Conservation (phyloP, 23 tunicate genomes). For the Halocynthia roretzi region DNA sequence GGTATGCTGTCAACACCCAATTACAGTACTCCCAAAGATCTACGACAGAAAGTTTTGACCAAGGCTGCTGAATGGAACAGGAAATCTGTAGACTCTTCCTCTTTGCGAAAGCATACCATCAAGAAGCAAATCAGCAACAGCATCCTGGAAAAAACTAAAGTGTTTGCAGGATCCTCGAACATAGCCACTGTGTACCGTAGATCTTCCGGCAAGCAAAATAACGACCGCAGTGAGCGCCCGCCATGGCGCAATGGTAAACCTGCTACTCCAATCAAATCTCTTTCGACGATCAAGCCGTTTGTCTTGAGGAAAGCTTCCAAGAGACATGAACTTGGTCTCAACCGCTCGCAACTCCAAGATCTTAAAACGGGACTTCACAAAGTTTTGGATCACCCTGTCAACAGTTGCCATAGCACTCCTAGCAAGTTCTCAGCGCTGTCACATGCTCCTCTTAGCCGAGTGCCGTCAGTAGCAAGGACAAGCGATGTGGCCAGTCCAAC, state of each 20-base stretch:
- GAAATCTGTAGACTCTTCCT: conserved; percentile 6
- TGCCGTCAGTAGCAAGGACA: conserved; percentile 29
- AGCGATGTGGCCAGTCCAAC: conserved; percentile 30
- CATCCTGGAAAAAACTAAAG: conserved; percentile 52
- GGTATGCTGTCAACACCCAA: conserved; percentile 4
- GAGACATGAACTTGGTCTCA: conserved; percentile 64
- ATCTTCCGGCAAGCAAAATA: conserved; percentile 15
- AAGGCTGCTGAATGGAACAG: conserved; percentile 44
- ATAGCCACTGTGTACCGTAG: conserved; percentile 45
- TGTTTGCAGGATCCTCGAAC: conserved; percentile 34
- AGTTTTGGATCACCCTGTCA: conserved; percentile 44
- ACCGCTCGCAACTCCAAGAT: conserved; percentile 50
- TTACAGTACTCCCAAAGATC: conserved; percentile 9
- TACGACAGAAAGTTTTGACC: conserved; percentile 41
- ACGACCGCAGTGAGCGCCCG: conserved; percentile 27
- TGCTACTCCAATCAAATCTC: conserved; percentile 31
- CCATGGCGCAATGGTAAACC: conserved; percentile 63
- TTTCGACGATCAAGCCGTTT: conserved; percentile 59
- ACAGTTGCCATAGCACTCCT: conserved; percentile 39
- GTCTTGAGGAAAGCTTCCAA: conserved; percentile 52
- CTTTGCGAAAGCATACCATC: neutral
- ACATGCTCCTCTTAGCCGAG: conserved; percentile 45
- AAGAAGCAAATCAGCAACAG: conserved; percentile 39
- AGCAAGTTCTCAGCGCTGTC: conserved; percentile 4
- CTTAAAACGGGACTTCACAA: conserved; percentile 44